A percentile compares a stretch with the other conserved stretches of the same genome.
Evolutionary conservation across 2,113 vertebrate genomes (phyloP).

Genomic region (Psettodes erumei): DNA sequence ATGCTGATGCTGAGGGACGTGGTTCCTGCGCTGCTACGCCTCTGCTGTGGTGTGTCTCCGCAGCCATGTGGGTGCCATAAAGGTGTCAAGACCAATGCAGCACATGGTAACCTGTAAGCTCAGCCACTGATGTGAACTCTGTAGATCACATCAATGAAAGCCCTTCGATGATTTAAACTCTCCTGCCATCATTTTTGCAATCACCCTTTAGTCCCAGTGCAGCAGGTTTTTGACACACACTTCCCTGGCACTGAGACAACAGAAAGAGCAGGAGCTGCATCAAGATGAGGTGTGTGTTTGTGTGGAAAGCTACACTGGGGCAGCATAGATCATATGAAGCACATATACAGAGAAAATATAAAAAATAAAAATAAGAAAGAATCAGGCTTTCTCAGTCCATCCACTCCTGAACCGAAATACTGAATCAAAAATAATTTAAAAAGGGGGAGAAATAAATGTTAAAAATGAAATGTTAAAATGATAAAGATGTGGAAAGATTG

Average conservation of each 20-base stretch:
- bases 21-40: conserved; percentile 27
- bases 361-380: not conserved
- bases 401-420: not conserved
- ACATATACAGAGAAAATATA: not conserved
- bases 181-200: too few species aligned
- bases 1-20: conserved; percentile 55
- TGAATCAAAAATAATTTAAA: conserved; percentile 16
- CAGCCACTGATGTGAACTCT: conserved; percentile 28
- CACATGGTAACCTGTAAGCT: conserved; percentile 53
- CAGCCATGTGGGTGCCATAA: conserved; percentile 70
- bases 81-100: conserved; percentile 68
- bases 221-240: not conserved
- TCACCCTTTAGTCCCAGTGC: not conserved
- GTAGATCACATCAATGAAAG: conserved; percentile 28
- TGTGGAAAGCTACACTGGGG: not conserved
- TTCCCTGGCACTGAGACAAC: conserved; percentile 1
- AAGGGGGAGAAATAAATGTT: conserved; percentile 41
- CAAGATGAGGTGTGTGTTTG: conserved; percentile 23
- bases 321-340: conserved; percentile 4
- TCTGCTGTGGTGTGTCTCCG: conserved; percentile 45
- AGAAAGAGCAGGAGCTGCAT: not conserved
- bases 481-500: conserved; percentile 66
- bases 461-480: too few species aligned
- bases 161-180: too few species aligned
- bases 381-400: conserved; percentile 38